Evolutionary conservation across 2,797 vertebrate species (phyloP).

Genomic region (Melanotaenia parkinsoni): DNA sequence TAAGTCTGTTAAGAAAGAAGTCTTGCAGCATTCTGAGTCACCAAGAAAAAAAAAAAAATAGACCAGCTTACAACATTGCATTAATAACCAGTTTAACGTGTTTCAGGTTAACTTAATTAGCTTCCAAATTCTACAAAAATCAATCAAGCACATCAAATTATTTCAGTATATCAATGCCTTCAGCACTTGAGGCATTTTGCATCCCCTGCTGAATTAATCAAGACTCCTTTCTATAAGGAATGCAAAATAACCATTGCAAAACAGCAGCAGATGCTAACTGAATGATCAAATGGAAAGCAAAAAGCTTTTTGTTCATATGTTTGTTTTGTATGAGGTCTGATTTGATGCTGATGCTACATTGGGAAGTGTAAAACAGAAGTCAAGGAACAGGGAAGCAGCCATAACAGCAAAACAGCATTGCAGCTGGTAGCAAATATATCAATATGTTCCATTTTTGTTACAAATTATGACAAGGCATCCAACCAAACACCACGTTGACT

Average conservation of each 20-base stretch:
- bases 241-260: slow-evolving; percentile 59
- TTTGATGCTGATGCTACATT: slow-evolving; percentile 39
- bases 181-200: slow-evolving; percentile 53
- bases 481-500: slow-evolving; percentile 77
- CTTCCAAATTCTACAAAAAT: slow-evolving; percentile 19
- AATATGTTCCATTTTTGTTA: slow-evolving; percentile 50
- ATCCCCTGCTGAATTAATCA: slow-evolving; percentile 31
- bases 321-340: slow-evolving; percentile 11
- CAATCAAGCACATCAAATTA: slow-evolving; percentile 26
- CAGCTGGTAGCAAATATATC: slow-evolving; percentile 34
- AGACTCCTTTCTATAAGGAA: slow-evolving; percentile 30
- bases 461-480: slow-evolving; percentile 72
- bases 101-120: slow-evolving; percentile 20
- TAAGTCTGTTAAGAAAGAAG: slow-evolving; percentile 41
- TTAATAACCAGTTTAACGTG: background rate
- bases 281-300: slow-evolving; percentile 34
- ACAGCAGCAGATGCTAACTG: slow-evolving; percentile 60
- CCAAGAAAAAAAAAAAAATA: background rate
- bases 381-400: slow-evolving; percentile 63
- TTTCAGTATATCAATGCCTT: slow-evolving; percentile 12
- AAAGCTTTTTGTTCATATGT: slow-evolving; percentile 2
- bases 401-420: slow-evolving; percentile 63
- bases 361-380: slow-evolving; percentile 62
- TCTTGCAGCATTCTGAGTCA: slow-evolving; percentile 9
- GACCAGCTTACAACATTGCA: slow-evolving; percentile 13